phyloP scores from a whole-genome alignment of 2,888 invertebrate genomes.

The Plebejus anna region DNA sequence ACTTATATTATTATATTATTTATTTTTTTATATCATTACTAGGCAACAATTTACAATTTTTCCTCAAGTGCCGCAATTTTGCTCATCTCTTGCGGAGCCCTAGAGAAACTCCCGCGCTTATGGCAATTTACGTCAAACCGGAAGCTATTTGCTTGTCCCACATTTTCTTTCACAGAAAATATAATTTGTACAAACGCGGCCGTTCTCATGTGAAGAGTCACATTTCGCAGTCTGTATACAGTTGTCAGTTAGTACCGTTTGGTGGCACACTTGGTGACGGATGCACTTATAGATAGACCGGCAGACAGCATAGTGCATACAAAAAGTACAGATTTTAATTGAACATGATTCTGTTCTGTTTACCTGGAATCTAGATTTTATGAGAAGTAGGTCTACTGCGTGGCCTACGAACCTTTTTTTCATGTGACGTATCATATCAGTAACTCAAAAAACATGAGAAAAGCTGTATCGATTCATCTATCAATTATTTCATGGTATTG shows the following conservation, averaged over 20 bases:
- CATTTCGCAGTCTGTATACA: slow-evolving; percentile 39
- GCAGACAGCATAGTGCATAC: neutral
- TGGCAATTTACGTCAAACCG: neutral
- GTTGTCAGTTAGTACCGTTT: slow-evolving; percentile 51
- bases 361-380: neutral
- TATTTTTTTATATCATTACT: no score
- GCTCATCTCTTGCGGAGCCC: neutral
- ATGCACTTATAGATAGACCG: slow-evolving; percentile 18
- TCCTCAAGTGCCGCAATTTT: neutral
- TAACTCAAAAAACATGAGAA: neutral
- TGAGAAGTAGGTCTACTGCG: neutral
- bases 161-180: slow-evolving; percentile 6
- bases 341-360: neutral
- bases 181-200: slow-evolving; percentile 17
- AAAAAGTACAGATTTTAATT: neutral
- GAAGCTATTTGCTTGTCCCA: neutral
- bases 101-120: neutral
- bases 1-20: neutral
- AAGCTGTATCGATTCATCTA: neutral
- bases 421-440: neutral
- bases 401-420: neutral
- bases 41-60: neutral
- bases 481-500: no score
- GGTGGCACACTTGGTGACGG: slow-evolving; percentile 49
- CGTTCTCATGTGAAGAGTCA: slow-evolving; percentile 56